phyloP scores from a whole-genome alignment of 2,113 vertebrate genomes.

The Coreoperca whiteheadi region DNA sequence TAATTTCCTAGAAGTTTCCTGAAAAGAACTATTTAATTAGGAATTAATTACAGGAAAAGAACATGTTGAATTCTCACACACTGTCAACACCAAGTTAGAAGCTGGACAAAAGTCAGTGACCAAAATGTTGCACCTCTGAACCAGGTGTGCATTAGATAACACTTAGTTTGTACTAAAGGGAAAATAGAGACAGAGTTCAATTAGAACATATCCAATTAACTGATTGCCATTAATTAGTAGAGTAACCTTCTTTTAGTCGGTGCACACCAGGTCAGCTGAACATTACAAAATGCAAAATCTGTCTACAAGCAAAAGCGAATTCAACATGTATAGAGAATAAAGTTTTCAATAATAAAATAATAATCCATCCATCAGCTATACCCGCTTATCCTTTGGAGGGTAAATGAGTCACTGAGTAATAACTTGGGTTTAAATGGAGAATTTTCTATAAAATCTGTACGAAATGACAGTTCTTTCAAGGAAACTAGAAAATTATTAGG shows the following conservation, averaged over 20 bases:
- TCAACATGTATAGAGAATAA: not conserved
- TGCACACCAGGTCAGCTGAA: not conserved
- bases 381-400: too few species aligned
- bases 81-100: not conserved
- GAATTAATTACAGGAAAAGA: not conserved
- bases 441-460: too few species aligned
- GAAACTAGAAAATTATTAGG: too few species aligned
- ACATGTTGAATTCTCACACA: not conserved
- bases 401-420: not conserved
- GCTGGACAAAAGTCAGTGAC: not conserved
- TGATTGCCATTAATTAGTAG: not conserved
- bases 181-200: not conserved
- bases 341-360: not conserved
- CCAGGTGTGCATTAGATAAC: not conserved
- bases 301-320: not conserved
- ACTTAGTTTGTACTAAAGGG: not conserved
- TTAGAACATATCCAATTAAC: not conserved
- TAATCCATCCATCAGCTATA: too few species aligned
- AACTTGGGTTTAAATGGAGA: not conserved
- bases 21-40: not conserved
- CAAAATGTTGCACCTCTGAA: not conserved
- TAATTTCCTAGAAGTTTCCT: not conserved
- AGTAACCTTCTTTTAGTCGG: not conserved
- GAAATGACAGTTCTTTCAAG: not conserved
- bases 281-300: not conserved